Evolutionary conservation across 2,113 vertebrate genomes (phyloP), one percentile per base, ranked within the genome.

Genomic region (Rhynchomys soricoides): DNA sequence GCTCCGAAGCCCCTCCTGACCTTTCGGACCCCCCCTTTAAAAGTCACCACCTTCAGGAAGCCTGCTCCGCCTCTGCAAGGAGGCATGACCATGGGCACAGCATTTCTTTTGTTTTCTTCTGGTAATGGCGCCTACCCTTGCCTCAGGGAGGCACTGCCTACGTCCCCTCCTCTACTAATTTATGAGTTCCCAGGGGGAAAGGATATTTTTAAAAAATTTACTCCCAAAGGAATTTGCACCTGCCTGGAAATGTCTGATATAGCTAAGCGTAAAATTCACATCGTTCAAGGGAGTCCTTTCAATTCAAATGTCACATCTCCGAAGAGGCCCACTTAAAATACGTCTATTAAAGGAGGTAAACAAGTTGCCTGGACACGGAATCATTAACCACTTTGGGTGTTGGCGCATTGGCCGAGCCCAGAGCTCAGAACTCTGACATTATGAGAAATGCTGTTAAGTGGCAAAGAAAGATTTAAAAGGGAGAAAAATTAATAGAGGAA

Each of bases 141-240:
- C 31, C 70, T 48, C 34, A 43, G 68, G 43, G 93, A 83, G 48
- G 31, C 11, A n/a, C 55, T 89, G 43, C 17, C 37, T 29, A 52
- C 21, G 34, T 59, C 83, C n/a, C 48, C 34, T 74, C 59, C 57
- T 24, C 34, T 19, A 50, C 43, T 78, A 45, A 91, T 79, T 16
- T 52, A 55, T 92, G 73, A 90, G 66, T 34, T 89, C 40, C 75
- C 64, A 37, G 6, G n/a, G 16, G 19, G 12, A 64, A 64, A 50
- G 12, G 37, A 57, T 59, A 90, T 52, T 91, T 89, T 79, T 26
- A 34, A 68, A n/a, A n/a, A 90, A 57, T 87, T 77, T 92, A 92
- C 70, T 97, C 75, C 24, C 22, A 24, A 81, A 87, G 55, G 87
- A 93, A 95, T 93, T 95, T 95, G 74, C 45, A 96, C 71, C 75